Base-by-base conservation (phyloP, 2,113 vertebrate species). In the Saccopteryx leptura region DNA sequence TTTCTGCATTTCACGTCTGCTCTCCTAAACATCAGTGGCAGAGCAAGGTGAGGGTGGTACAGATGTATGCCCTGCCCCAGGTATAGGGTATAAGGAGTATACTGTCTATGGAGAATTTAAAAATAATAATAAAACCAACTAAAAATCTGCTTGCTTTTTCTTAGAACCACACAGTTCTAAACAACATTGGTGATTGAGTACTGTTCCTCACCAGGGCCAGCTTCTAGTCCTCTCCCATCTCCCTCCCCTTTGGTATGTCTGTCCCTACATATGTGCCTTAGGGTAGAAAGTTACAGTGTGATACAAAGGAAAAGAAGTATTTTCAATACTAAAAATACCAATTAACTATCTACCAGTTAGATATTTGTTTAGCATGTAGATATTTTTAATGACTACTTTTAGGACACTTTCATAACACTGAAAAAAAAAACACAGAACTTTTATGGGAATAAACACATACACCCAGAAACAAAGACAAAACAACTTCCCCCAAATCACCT, bases 391-490 rank as follows among this genome's bases (percentile, higher is more conserved):
- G n/a, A 65, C 33, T 39, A 6, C 31, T 39, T 5, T 52, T 68
- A 31, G 4, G 52, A 93, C 39, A 86, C 28, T 56, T 82, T 17
- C 9, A 65, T 11, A 84, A 28, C n/a, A 86, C 11, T 82, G 12
- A 81, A 31, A 39, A 80, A 88, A 94, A 39, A 39, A 39, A 39
- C 39, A 85, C n/a, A 66, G 95, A 93, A 12, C 1, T 79, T 86
- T 61, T 26, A 76, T 48, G 13, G 68, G 90, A 95, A 66, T 1
- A 91, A 95, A 91, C 4, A 69, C 19, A 79, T 5, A 74, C 12
- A 65, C 66, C 17, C 66, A 88, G 76, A 93, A 92, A 91, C 92
- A 96, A 95, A 96, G 60, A 26, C 54, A 91, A 86, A 86, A 75
- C 71, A 63, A 87, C 14, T 58, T 39, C 24, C 46, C 61, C 50